A percentile compares a stretch with the other conserved stretches of the same genome.
Evolutionary conservation across 37 sponge, comb jelly and placozoan species (phyloP).

Genomic region (Beroe ovata): DNA sequence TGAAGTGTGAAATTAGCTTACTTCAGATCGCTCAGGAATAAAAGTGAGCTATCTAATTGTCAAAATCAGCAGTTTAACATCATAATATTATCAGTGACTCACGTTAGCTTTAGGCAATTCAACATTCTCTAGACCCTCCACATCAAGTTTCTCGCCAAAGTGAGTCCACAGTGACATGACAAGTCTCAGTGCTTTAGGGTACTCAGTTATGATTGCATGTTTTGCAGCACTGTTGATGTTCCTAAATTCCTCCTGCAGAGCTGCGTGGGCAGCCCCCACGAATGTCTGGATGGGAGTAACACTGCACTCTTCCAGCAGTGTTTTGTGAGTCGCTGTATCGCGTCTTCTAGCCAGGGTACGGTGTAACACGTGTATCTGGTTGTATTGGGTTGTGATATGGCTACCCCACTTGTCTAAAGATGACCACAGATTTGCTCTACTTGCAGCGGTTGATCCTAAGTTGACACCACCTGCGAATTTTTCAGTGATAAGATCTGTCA

Average conservation of each 20-base stretch:
- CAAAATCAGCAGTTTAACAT: too few relatives aligned
- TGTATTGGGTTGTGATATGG: slow-evolving; percentile 72
- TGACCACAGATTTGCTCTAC: slow-evolving; percentile 93
- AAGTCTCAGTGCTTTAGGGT: slow-evolving; percentile 56
- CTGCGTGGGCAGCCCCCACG: neutral
- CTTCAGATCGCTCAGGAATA: too few relatives aligned
- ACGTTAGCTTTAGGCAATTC: slow-evolving; percentile 33
- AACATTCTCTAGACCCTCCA: slow-evolving; percentile 59
- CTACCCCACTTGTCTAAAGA: slow-evolving; percentile 80
- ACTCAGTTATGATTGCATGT: slow-evolving; percentile 28
- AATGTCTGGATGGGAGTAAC: slow-evolving; percentile 42
- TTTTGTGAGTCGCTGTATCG: neutral
- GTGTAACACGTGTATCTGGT: slow-evolving; percentile 72
- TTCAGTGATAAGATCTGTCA: slow-evolving; percentile 46
- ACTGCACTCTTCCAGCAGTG: slow-evolving; percentile 45
- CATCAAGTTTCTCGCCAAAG: neutral
- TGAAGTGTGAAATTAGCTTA: neutral
- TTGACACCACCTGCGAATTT: slow-evolving; percentile 68
- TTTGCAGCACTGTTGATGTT: slow-evolving; percentile 24
- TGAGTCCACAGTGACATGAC: slow-evolving; percentile 42
- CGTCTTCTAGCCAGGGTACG: slow-evolving; percentile 32
- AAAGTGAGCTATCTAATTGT: too few relatives aligned
- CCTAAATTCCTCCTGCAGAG: slow-evolving; percentile 47
- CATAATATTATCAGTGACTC: too few relatives aligned
- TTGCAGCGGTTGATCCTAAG: slow-evolving; percentile 71